Evolutionary conservation across 2,888 invertebrate species (phyloP), one percentile per base, ranked within the genome.

Genomic region (Caenorhabditis zanzibari): DNA sequence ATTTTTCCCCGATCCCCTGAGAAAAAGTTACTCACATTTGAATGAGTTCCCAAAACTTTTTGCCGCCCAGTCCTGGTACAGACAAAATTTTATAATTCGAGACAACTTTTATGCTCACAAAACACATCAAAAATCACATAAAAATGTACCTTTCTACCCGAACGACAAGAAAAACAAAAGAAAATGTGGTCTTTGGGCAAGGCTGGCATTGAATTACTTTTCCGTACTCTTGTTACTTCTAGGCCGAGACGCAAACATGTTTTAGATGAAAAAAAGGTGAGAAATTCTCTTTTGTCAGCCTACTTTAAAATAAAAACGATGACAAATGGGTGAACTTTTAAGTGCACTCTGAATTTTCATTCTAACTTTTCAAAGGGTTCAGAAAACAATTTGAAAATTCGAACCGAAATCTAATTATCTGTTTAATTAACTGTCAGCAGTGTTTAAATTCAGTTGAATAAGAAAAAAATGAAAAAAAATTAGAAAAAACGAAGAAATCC

Each of bases 181-280:
- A 19, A 47, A 64, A 28, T 22, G 77, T 71, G 69, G 54, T 69
- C 61, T 44, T 71, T 71, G 47, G 19, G 38, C 38, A 6, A 47
- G 47, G 2, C 47, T 4, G 64, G 79, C 63, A 79, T 79, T 79
- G 79, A 79, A 79, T 79, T 79, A 79, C 79, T 71, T 71, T 47
- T 47, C 54, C n/a, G 22, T 41, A 61, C 79, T 63, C 71, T 63
- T 71, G 71, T 79, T 79, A 63, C 79, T 59, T 68, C 35, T 44
- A 47, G 52, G 47, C 59, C 35, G 41, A 44, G 52, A 64, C 44
- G 41, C 79, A 79, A 79, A 79, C 79, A 49, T 61, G 54, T 54
- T 26, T 54, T 54, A 41, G 22, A 12, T 38, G 38, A 12, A 61
- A 61, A 71, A 77, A 66, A 66, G 52, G 52, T 66, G 66, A 66